These are phyloP conservation scores for Petrocephalus sullivani DNA, from an alignment of 2,797 vertebrate genomes.

Conservation along the genomic window DNA sequence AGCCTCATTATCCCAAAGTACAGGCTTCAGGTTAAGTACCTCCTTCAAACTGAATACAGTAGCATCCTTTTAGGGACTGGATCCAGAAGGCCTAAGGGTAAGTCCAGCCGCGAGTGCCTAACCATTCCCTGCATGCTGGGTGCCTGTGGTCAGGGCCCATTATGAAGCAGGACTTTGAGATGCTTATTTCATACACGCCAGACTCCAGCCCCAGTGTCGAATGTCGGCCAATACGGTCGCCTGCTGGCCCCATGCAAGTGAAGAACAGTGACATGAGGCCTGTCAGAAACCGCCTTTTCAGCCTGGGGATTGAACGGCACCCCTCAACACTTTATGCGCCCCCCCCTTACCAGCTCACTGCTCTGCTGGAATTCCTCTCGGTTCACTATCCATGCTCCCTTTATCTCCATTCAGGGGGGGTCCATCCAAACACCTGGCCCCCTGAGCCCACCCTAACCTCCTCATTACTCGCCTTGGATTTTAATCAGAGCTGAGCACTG, in stretches of 20 bases:
- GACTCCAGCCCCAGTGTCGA: background rate
- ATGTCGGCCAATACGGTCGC: background rate
- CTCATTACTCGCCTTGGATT: conserved; percentile 52
- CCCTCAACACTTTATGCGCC: conserved; percentile 15
- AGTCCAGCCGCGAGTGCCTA: background rate
- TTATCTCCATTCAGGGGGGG: conserved; percentile 43
- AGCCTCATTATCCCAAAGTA: background rate
- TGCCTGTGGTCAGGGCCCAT: background rate
- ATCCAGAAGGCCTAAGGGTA: background rate
- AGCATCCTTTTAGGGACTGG: background rate
- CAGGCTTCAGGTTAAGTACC: background rate
- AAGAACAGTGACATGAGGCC: background rate
- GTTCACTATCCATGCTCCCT: conserved; percentile 46
- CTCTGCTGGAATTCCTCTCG: conserved; percentile 23
- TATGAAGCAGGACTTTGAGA: background rate
- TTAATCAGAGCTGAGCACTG: conserved; percentile 48
- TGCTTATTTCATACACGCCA: background rate
- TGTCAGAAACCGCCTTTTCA: background rate
- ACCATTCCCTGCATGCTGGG: background rate
- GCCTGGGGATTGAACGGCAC: conserved; percentile 1
- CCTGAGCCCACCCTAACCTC: conserved; percentile 39
- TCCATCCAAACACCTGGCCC: conserved; percentile 46
- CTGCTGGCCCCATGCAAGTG: background rate
- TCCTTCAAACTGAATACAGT: background rate
- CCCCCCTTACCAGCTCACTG: conserved; percentile 31